Percentiles rank a stretch among this genome's conserved stretches.
Conservation (phyloP, 2,113 vertebrate species). For the Malurus alboscapulatus region DNA sequence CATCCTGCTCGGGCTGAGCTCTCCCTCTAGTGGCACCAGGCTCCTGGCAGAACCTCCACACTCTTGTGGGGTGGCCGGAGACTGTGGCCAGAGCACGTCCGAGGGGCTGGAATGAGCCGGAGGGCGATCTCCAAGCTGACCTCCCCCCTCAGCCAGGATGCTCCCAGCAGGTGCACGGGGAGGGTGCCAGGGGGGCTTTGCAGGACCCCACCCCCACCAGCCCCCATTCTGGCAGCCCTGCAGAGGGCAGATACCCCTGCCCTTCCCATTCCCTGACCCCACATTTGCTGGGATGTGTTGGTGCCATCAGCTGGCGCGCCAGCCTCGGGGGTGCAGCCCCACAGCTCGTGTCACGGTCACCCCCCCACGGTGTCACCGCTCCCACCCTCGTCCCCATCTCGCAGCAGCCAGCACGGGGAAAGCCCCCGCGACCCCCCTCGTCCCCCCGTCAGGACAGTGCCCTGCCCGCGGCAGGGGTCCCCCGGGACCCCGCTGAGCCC, state of each 20-base stretch:
- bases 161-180: neutral
- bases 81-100: neutral
- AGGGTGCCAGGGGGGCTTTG: rapidly evolving
- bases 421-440: rapidly evolving
- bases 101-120: neutral
- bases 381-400: neutral
- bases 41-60: neutral
- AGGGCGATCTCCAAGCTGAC: neutral
- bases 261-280: neutral
- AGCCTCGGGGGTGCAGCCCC: neutral
- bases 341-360: neutral
- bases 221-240: neutral
- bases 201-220: neutral
- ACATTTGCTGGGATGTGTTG: rapidly evolving
- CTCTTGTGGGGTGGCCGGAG: neutral
- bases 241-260: neutral
- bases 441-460: neutral
- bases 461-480: neutral
- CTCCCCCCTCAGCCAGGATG: neutral
- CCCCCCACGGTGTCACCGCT: too few species aligned
- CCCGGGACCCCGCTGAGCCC: neutral
- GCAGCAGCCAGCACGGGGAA: rapidly evolving
- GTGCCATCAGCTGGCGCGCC: rapidly evolving
- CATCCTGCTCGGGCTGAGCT: neutral
- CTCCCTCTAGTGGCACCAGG: constrained; percentile 56